Conservation (phyloP, 2,113 vertebrate species). For the Cinclus cinclus region DNA sequence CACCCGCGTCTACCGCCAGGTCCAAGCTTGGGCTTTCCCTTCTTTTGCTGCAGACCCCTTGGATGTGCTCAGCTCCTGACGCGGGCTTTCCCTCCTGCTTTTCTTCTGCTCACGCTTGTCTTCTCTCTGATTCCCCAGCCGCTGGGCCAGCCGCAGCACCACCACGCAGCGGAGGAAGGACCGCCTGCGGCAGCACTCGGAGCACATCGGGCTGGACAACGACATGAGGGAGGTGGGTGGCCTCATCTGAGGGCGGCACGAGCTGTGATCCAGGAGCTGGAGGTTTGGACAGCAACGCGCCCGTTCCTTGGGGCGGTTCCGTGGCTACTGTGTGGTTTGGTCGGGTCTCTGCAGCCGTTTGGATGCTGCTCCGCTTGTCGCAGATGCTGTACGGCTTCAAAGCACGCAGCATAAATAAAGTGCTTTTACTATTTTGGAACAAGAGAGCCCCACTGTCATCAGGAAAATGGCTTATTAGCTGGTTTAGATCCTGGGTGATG, state of each 20-base stretch:
- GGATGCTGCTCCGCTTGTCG: neutral
- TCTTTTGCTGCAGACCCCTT: neutral
- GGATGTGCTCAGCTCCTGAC: neutral
- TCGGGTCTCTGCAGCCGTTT: neutral
- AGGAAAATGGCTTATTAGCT: neutral
- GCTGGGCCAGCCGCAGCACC: constrained; percentile 87
- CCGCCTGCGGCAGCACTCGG: constrained; percentile 79
- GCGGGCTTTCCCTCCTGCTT: neutral
- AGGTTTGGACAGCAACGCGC: neutral
- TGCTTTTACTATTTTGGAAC: neutral
- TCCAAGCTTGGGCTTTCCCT: neutral
- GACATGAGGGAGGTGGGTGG: constrained; percentile 86
- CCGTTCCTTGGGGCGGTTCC: neutral
- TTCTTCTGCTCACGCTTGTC: neutral
- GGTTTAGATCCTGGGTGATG: neutral
- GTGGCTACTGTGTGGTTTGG: neutral
- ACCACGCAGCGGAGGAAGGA: constrained; percentile 84
- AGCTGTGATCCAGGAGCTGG: neutral
- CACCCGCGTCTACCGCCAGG: accelerated
- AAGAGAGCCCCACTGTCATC: neutral
- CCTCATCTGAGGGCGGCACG: neutral
- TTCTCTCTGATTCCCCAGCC: constrained; percentile 55
- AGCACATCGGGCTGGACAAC: constrained; percentile 84
- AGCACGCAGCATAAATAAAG: neutral
- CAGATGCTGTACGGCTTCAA: neutral